Conservation (phyloP, 2,888 invertebrate species). For the Melitaea athalia region DNA sequence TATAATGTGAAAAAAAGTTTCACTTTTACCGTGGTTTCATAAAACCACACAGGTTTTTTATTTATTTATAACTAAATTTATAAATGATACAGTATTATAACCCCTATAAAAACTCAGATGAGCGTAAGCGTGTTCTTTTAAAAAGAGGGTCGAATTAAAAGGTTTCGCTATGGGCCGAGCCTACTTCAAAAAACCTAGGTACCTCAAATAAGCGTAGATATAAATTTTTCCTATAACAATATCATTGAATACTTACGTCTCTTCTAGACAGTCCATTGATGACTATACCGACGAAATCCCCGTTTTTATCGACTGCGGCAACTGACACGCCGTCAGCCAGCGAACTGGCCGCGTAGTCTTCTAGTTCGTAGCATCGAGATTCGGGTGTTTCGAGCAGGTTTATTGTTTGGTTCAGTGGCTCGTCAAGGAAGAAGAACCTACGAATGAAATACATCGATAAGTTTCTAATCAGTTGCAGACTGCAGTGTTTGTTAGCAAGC, state of each 20-base stretch:
- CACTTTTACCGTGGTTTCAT: no score
- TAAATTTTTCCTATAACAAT: no score
- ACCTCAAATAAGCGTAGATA: no score
- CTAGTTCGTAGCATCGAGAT: slow-evolving; percentile 84
- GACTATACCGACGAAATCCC: slow-evolving; percentile 82
- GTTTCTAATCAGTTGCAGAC: not conserved
- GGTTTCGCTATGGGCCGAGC: no score
- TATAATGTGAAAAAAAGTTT: no score
- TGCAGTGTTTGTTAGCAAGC: not conserved
- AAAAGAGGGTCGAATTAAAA: no score
- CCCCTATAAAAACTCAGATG: no score
- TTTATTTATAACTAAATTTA: no score
- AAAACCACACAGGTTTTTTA: no score
- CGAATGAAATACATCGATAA: not conserved
- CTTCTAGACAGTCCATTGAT: slow-evolving; percentile 76
- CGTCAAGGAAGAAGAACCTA: slow-evolving; percentile 87
- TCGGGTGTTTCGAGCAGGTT: slow-evolving; percentile 83
- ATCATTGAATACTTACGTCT: slow-evolving; percentile 51
- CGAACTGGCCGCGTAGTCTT: slow-evolving; percentile 83
- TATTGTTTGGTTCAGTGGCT: slow-evolving; percentile 85
- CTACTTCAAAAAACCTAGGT: no score
- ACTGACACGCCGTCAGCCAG: slow-evolving; percentile 84
- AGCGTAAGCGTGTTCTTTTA: no score
- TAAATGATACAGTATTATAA: no score
- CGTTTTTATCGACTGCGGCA: slow-evolving; percentile 83